These are phyloP conservation scores for Sebastes melanostomus DNA, from an alignment of 2,797 vertebrate genomes.

Conservation along the genomic window DNA sequence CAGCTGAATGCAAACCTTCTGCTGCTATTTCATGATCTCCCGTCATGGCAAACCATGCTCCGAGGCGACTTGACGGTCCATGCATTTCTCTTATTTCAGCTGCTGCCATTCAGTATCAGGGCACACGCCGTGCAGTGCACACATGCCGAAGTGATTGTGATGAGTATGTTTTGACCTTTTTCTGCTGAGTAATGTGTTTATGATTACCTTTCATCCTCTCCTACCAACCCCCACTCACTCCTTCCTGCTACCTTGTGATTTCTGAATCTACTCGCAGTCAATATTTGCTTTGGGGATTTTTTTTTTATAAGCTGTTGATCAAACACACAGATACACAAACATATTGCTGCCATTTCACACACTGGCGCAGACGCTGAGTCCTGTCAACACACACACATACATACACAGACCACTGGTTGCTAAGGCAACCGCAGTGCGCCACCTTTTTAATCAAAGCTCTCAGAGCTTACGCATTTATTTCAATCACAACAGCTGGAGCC, in stretches of 20 bases:
- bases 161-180: constrained; percentile 47
- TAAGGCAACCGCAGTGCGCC: constrained; percentile 68
- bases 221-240: background rate
- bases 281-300: constrained; percentile 40
- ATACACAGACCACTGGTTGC: constrained; percentile 59
- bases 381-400: constrained; percentile 21
- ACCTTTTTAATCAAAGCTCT: constrained; percentile 66
- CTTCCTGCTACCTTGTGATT: constrained; percentile 24
- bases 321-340: constrained; percentile 29
- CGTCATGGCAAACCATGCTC: constrained; percentile 50
- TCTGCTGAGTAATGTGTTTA: constrained; percentile 20
- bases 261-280: constrained; percentile 34
- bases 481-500: constrained; percentile 42
- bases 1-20: constrained; percentile 17
- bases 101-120: background rate
- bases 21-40: constrained; percentile 23
- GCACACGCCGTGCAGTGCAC: constrained; percentile 47
- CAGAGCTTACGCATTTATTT: constrained; percentile 57
- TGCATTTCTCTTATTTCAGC: constrained; percentile 44
- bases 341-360: constrained; percentile 13
- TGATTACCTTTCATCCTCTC: constrained; percentile 16
- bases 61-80: constrained; percentile 29
- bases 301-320: constrained; percentile 51
- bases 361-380: constrained; percentile 3
- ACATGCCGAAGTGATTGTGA: constrained; percentile 43